Evolutionary conservation across 2,113 vertebrate genomes (phyloP).

Genomic region (Balaeniceps rex): DNA sequence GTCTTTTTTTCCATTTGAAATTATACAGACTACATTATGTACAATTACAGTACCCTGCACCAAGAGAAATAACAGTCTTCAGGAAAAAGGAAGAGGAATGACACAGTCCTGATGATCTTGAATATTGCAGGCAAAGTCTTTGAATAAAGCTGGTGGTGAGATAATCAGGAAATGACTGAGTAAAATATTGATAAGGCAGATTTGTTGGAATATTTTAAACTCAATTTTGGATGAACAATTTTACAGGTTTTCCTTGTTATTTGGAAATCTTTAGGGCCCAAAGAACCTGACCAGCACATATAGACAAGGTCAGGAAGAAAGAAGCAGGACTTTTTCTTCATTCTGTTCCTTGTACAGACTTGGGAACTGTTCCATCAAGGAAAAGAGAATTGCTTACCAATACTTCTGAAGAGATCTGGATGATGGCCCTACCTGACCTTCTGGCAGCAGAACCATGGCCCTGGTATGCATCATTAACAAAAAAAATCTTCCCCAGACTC

Average conservation of each 20-base stretch:
- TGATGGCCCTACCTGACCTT: background rate
- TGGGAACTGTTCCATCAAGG: background rate
- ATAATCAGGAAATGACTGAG: background rate
- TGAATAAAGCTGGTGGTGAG: background rate
- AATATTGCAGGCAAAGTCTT: background rate
- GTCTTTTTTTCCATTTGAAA: background rate
- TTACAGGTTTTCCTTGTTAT: background rate
- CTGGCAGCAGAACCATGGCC: background rate
- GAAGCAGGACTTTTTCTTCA: background rate
- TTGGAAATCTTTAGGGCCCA: background rate
- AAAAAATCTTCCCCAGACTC: background rate
- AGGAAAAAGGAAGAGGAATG: background rate
- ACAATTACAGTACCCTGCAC: background rate
- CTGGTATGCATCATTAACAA: background rate
- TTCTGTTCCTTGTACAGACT: background rate
- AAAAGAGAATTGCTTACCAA: background rate
- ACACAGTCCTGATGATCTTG: background rate
- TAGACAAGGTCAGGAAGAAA: background rate
- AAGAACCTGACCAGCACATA: background rate
- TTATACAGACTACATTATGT: background rate
- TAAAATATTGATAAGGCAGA: background rate
- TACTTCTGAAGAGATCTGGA: background rate
- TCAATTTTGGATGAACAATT: background rate
- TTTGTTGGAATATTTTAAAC: background rate
- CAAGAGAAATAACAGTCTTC: background rate